Evolutionary conservation across 2,113 vertebrate species (phyloP), one percentile per base, ranked within the genome.

Genomic region (Trematocara zebra): DNA sequence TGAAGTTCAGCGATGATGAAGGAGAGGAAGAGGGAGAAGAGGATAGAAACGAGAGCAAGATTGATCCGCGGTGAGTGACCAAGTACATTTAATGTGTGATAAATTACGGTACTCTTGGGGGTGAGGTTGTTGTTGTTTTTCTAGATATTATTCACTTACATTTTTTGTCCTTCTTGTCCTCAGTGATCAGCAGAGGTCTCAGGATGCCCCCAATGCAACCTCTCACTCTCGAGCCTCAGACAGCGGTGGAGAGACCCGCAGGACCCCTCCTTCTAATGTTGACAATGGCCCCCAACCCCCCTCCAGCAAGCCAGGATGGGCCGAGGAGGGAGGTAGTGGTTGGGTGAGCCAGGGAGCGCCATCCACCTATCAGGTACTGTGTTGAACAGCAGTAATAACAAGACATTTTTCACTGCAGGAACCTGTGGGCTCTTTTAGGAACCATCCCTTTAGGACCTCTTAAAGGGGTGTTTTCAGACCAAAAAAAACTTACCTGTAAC

Each of bases 1-100:
- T 99, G 87, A 98, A 98, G 90, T 99, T 99, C 95, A 98, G 98
- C 5, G 98, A 99, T 56, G 98, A 99, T 89, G 98, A 99, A 95
- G 98, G 97, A 5, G 97, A 97, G 3, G 97, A 97, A 78, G 97
- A 98, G 20, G 97, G 96, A 1, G 97, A 98, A 11, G 97, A 97
- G 26, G 97, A 98, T 81, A 93, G 93, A 85, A 83, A 93, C 6
- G 97, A 97, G 84, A 87, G 80, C 90, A 94, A 91, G 51, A 96
- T 92, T 69, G 92, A 95, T 84, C 93, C 84, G 57, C 91, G 93
- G 97, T 98, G 89, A 44, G 93, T 86, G 8, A n/a, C 37, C 5
- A 78, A 74, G 6, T 61, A 52, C 15, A 59, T 69, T 54, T 12
- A 87, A 14, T 35, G 4, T 80, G n/a, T 31, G 7, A n/a, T 59